Conservation (phyloP, 2,113 vertebrate species). For the Perca flavescens region DNA sequence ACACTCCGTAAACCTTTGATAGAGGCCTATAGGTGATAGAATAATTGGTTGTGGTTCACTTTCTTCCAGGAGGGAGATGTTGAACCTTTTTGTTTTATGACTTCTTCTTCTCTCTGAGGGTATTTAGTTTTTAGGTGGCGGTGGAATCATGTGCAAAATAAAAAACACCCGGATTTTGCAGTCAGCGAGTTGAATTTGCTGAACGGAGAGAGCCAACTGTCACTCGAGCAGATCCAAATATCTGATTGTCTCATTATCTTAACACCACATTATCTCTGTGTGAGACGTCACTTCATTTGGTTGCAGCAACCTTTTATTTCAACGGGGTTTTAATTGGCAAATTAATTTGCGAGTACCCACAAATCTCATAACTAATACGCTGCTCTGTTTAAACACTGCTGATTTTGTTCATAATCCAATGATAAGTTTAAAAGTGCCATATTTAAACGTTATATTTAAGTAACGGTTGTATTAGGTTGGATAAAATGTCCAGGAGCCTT, state of each 20-base stretch:
- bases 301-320: conserved; percentile 58
- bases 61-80: conserved; percentile 60
- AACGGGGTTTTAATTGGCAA: conserved; percentile 49
- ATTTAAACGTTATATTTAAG: conserved; percentile 1
- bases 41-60: conserved; percentile 78
- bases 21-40: conserved; percentile 72
- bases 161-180: conserved; percentile 55
- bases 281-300: conserved; percentile 57
- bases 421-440: conserved; percentile 15
- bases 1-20: conserved; percentile 71
- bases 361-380: conserved; percentile 44
- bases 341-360: conserved; percentile 53
- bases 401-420: conserved; percentile 48
- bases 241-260: conserved; percentile 75
- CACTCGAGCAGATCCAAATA: conserved; percentile 67
- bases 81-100: conserved; percentile 61
- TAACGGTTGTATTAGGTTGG: background rate
- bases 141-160: conserved; percentile 46
- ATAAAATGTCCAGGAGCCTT: conserved; percentile 6
- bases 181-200: conserved; percentile 43
- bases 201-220: conserved; percentile 62
- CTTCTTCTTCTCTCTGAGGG: conserved; percentile 40
- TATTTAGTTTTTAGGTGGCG: conserved; percentile 61
- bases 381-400: conserved; percentile 40
- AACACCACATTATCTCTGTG: conserved; percentile 58